These are phyloP conservation scores for Helogale parvula DNA, from an alignment of 2,113 vertebrate species.

Conservation along the genomic window DNA sequence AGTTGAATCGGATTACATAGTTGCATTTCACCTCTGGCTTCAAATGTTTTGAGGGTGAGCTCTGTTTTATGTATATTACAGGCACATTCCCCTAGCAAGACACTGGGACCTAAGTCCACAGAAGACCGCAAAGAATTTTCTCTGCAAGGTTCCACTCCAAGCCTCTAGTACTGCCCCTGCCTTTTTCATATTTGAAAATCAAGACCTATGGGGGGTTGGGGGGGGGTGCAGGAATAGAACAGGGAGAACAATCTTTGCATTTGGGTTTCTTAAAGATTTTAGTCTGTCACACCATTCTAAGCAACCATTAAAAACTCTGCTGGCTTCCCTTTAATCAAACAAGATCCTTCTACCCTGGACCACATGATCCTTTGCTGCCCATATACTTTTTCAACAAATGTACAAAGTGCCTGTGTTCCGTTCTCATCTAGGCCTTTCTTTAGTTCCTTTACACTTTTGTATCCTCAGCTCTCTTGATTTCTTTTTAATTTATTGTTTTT, in stretches of 20 bases:
- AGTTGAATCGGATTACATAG: neutral
- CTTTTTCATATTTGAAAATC: neutral
- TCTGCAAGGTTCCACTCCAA: neutral
- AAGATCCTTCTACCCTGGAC: neutral
- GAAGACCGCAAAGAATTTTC: neutral
- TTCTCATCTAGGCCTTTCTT: neutral
- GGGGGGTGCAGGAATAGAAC: neutral
- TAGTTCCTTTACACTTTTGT: neutral
- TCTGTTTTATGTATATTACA: neutral
- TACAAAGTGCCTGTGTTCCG: neutral
- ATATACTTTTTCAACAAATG: neutral
- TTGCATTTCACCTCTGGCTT: constrained; percentile 19
- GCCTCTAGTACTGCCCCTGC: neutral
- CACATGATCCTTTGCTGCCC: neutral
- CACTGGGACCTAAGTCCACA: neutral
- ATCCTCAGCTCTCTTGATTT: neutral
- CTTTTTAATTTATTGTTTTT: constrained; percentile 7
- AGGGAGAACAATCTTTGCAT: neutral
- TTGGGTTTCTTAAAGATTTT: neutral
- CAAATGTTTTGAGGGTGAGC: neutral
- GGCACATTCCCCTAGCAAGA: neutral
- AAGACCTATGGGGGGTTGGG: neutral
- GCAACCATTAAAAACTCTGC: neutral
- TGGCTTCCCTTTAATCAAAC: neutral
- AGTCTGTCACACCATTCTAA: neutral